A percentile compares a stretch with the other conserved stretches of the same genome.
Evolutionary conservation across 2,888 invertebrate species (phyloP).

Genomic region (Megalurothrips usitatus): DNA sequence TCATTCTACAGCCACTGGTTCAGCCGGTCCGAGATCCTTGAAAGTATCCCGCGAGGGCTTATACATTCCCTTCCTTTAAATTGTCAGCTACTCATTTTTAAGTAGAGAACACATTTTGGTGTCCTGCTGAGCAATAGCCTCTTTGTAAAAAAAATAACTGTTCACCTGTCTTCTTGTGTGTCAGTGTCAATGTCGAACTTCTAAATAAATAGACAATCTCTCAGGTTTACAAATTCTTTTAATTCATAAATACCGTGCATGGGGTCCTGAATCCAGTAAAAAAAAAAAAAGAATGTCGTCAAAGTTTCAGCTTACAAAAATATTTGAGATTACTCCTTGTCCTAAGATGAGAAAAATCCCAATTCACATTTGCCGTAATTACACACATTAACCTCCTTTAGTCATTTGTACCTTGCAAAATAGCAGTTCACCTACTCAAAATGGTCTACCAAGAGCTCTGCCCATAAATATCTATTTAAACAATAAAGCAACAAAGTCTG

Average conservation of each 20-base stretch:
- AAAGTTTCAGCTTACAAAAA: not conserved
- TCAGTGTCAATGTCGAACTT: too few species aligned
- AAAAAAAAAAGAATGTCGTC: not conserved
- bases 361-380: not conserved
- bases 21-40: too few species aligned
- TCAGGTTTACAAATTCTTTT: not conserved
- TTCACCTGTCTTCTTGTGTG: too few species aligned
- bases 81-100: too few species aligned
- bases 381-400: not conserved
- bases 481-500: not conserved
- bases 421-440: not conserved
- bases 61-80: too few species aligned
- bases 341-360: slow-evolving; percentile 6
- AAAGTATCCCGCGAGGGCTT: too few species aligned
- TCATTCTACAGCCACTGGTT: too few species aligned
- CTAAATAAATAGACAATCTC: too few species aligned
- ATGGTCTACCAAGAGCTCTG: not conserved
- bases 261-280: not conserved
- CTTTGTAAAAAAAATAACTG: too few species aligned
- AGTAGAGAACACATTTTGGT: too few species aligned
- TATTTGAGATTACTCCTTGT: slow-evolving; percentile 9
- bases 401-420: not conserved
- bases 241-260: not conserved
- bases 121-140: too few species aligned
- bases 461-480: slow-evolving; percentile 1